Conservation (phyloP, 2,113 vertebrate species). For the Ibidorhyncha struthersii region DNA sequence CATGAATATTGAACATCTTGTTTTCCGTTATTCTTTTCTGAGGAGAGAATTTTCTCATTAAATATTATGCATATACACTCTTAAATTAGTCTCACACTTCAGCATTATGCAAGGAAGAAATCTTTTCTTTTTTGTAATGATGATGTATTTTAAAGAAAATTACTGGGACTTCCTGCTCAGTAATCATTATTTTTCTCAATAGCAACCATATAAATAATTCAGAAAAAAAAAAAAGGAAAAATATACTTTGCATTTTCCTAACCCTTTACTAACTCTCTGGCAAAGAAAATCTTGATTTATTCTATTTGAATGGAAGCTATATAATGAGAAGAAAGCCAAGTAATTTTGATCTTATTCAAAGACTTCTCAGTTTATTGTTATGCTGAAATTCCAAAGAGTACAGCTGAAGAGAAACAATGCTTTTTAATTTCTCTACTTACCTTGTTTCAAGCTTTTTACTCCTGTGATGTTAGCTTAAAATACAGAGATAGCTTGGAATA, state of each 20-base stretch:
- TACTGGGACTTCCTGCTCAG: not conserved
- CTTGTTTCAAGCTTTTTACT: not conserved
- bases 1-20: rapidly evolving
- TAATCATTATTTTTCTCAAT: not conserved
- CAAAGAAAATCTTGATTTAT: not conserved
- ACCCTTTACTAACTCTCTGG: not conserved
- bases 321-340: not conserved
- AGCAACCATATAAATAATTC: not conserved
- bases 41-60: not conserved
- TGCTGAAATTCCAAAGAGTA: not conserved
- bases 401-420: not conserved
- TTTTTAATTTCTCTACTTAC: not conserved
- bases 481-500: not conserved
- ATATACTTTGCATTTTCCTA: not conserved
- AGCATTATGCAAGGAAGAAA: not conserved
- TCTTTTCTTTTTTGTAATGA: not conserved
- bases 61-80: not conserved
- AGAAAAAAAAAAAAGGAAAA: not conserved
- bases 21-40: not conserved
- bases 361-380: not conserved
- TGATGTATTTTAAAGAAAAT: not conserved
- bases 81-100: not conserved
- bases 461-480: not conserved
- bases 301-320: not conserved
- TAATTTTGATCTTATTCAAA: not conserved